Evolutionary conservation across 64 coral and sea anemone genomes (phyloP), one percentile per base, ranked within the genome.

Genomic region (Montipora sp.): DNA sequence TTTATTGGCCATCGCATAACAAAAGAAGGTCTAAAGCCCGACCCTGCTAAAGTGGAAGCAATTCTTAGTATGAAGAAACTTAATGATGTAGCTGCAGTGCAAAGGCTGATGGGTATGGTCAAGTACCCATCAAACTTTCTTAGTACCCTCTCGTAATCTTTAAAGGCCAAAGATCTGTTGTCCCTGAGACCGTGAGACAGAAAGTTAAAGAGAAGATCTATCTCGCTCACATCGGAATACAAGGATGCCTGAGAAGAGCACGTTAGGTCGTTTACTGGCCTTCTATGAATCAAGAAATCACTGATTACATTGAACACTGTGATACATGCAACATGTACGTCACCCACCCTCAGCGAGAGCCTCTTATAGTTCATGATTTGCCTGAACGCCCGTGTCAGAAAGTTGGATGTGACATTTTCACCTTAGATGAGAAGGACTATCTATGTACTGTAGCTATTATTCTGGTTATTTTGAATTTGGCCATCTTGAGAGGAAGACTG

Each of bases 351-450:
- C 83, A 69, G 45, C 5, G 20, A 77, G 47, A 88, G 27, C 71
- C 87, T 47, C 87, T 87, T 23, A 74, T 87, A 21, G 24, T 53
- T 73, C 84, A 87, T 73, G 66, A 36, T 27, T 27, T 27, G 27
- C 27, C 53, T 57, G 53, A 57, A 57, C 6, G 53, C 53, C 53
- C 53, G 53, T 57, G 71, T 47, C 71, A 88, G 73, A 77, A 75
- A 88, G 14, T 88, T 59, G 87, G 68, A 59, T 88, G 87, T 75
- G 87, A 77, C 51, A 76, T 87, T 14, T 88, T 77, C 87, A 88
- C 72, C 7, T 76, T 76, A 23, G 68, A 88, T 49, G 71, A 75
- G 68, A 90, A 90, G 71, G 85, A 88, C 68, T 21, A 75, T 53
- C 69, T 88, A 71, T 71, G 16, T 71, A 71, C 67, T 7, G 67